A percentile compares a stretch with the other conserved stretches of the same genome.
phyloP scores from a whole-genome alignment of 53 echinoderm and acorn worm species.

The Actinopyga echinites region DNA sequence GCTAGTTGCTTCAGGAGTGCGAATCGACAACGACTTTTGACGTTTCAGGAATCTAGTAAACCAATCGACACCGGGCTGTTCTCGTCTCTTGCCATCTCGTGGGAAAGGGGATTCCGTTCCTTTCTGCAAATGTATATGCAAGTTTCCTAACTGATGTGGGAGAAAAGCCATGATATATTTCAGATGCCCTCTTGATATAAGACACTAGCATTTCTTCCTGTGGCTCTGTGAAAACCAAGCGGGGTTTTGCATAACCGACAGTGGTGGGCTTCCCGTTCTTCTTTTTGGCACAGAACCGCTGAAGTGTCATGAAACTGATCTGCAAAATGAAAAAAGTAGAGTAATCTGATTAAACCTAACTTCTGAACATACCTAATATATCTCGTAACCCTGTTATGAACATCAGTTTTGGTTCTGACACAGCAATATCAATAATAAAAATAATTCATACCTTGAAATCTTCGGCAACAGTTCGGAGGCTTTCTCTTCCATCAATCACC shows the following conservation, averaged over 20 bases:
- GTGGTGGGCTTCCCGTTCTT: background rate
- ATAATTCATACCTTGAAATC: too few species aligned
- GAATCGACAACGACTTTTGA: background rate
- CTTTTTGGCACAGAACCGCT: slow-evolving; percentile 9
- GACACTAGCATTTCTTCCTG: slow-evolving; percentile 33
- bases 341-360: too few species aligned
- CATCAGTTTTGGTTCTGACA: too few species aligned
- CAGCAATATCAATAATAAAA: too few species aligned
- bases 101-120: background rate
- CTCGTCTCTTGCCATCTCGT: background rate
- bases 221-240: slow-evolving; percentile 1
- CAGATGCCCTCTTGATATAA: slow-evolving; percentile 27
- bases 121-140: slow-evolving; percentile 22
- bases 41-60: slow-evolving; percentile 29
- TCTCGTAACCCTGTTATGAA: too few species aligned
- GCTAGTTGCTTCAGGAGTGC: slow-evolving; percentile 26
- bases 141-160: slow-evolving; percentile 3
- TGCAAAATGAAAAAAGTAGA: background rate
- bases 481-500: too few species aligned
- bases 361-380: too few species aligned
- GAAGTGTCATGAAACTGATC: slow-evolving; percentile 21
- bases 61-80: slow-evolving; percentile 20
- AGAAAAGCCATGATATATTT: slow-evolving; percentile 20
- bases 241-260: background rate
- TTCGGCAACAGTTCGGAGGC: too few species aligned